Evolutionary conservation across 2,888 invertebrate genomes (phyloP).

Genomic region (Gymnocheta viridis): DNA sequence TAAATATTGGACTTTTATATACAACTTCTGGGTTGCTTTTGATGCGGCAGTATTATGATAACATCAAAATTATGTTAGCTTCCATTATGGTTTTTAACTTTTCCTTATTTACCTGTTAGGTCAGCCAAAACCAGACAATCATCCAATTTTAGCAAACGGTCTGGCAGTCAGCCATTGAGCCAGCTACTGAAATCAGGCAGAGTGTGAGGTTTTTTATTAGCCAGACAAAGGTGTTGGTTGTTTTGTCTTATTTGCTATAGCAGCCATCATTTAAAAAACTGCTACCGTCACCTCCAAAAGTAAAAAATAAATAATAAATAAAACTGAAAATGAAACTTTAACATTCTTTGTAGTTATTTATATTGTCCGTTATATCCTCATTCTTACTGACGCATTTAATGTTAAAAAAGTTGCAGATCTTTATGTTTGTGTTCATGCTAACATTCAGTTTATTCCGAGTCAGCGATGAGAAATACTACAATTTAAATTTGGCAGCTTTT

Average conservation of each 20-base stretch:
- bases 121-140: conserved; percentile 40
- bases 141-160: conserved; percentile 8
- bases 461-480: not conserved
- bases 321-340: conserved; percentile 39
- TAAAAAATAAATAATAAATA: conserved; percentile 11
- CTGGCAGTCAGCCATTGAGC: conserved; percentile 12
- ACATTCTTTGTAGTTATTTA: conserved; percentile 53
- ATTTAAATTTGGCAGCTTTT: not conserved
- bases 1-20: not conserved
- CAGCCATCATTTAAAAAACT: conserved; percentile 62
- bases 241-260: conserved; percentile 72
- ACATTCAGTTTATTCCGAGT: not conserved
- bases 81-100: conserved; percentile 67
- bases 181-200: conserved; percentile 41
- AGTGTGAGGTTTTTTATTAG: conserved; percentile 12
- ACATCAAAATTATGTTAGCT: conserved; percentile 67
- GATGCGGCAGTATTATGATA: conserved; percentile 49
- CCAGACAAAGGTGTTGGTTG: conserved; percentile 69
- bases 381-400: conserved; percentile 25
- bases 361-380: conserved; percentile 34
- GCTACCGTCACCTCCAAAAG: conserved; percentile 34
- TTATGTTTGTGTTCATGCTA: not conserved
- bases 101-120: conserved; percentile 71
- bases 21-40: not conserved
- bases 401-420: conserved; percentile 1